Percentiles rank a stretch among this genome's conserved stretches.
phyloP scores from a whole-genome alignment of 2,113 vertebrate genomes.

The Notothenia rossii region DNA sequence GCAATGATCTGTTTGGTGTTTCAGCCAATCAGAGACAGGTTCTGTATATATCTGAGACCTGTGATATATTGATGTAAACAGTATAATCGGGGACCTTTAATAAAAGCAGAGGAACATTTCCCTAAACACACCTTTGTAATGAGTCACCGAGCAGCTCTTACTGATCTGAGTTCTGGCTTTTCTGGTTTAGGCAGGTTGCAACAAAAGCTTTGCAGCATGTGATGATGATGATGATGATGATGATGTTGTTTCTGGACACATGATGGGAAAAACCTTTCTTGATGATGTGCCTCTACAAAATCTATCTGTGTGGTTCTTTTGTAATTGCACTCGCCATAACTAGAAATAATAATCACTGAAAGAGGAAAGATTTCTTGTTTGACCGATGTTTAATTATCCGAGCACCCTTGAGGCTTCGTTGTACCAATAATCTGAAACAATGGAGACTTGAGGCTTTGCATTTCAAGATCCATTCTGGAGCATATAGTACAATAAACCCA shows the following conservation, averaged over 20 bases:
- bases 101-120: too few species aligned
- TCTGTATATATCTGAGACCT: too few species aligned
- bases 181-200: slow-evolving; percentile 19
- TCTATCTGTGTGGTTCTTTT: background rate
- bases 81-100: too few species aligned
- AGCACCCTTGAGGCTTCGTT: background rate
- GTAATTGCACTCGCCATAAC: background rate
- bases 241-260: background rate
- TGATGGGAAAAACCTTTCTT: background rate
- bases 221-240: background rate
- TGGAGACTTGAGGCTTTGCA: background rate
- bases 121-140: background rate
- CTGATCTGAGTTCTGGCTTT: background rate
- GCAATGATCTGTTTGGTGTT: too few species aligned
- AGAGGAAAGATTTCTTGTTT: background rate
- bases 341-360: background rate
- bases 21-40: too few species aligned
- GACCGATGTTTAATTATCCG: background rate
- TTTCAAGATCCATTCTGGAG: background rate
- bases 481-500: background rate
- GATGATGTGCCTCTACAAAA: background rate
- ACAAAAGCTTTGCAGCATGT: background rate
- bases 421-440: background rate
- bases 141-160: background rate
- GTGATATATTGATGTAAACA: too few species aligned